These are phyloP conservation scores for Belonocnema kinseyi DNA, from an alignment of 1,140 invertebrate genomes.

Conservation along the genomic window DNA sequence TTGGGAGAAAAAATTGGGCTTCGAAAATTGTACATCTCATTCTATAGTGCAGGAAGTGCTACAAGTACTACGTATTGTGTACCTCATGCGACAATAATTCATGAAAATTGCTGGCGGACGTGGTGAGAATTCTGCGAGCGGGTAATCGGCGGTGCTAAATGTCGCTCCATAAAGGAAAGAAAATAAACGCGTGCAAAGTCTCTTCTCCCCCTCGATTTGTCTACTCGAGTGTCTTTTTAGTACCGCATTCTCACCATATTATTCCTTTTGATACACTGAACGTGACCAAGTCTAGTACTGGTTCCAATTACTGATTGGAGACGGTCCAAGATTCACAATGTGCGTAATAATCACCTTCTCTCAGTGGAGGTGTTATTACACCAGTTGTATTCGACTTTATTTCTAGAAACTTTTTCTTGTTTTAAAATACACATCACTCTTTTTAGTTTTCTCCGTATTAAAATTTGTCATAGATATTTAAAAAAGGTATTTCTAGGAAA, in stretches of 20 bases:
- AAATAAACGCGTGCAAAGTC: conserved; percentile 32
- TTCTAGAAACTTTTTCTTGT: too few species aligned
- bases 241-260: conserved; percentile 10
- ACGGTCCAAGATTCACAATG: not conserved
- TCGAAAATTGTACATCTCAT: not conserved
- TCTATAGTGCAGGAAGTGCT: not conserved
- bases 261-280: conserved; percentile 8
- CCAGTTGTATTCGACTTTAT: too few species aligned
- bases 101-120: conserved; percentile 38
- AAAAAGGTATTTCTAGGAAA: too few species aligned
- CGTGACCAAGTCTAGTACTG: not conserved
- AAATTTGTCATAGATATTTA: too few species aligned
- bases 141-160: conserved; percentile 42
- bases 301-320: conserved; percentile 1
- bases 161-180: conserved; percentile 35
- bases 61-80: conserved; percentile 3
- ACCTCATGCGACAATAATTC: conserved; percentile 40
- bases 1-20: not conserved
- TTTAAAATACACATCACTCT: too few species aligned
- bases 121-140: conserved; percentile 39
- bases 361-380: too few species aligned
- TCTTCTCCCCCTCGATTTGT: not conserved
- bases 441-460: too few species aligned
- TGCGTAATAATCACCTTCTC: not conserved
- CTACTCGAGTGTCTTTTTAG: not conserved